Evolutionary conservation across 2,888 invertebrate genomes (phyloP).

Genomic region (Lissonota sp.): DNA sequence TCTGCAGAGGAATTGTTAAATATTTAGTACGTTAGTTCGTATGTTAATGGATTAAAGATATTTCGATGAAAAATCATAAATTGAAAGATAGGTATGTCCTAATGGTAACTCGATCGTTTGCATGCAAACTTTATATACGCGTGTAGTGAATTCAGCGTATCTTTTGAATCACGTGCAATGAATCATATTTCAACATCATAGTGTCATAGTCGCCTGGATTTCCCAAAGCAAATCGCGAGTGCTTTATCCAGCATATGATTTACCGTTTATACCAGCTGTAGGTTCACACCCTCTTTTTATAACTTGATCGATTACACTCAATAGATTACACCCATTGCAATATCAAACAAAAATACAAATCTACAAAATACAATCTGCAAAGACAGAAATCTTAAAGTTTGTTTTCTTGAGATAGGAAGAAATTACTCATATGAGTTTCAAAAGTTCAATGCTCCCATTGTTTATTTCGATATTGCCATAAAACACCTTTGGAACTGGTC

Average conservation of each 20-base stretch:
- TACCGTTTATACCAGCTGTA: too few relatives aligned
- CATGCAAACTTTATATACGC: constrained; percentile 27
- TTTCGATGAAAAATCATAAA: constrained; percentile 18
- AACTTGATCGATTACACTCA: too few relatives aligned
- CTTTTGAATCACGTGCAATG: constrained; percentile 12
- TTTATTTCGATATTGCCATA: too few relatives aligned
- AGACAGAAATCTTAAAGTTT: too few relatives aligned
- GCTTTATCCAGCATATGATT: neutral
- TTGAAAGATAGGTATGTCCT: constrained; percentile 7
- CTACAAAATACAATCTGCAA: too few relatives aligned
- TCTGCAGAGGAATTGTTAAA: neutral
- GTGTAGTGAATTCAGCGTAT: constrained; percentile 30
- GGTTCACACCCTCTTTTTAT: too few relatives aligned
- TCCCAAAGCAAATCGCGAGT: constrained; percentile 39
- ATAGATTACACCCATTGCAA: too few relatives aligned
- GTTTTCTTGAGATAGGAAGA: too few relatives aligned
- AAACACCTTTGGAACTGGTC: too few relatives aligned
- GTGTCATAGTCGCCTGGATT: constrained; percentile 52
- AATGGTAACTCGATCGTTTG: constrained; percentile 18
- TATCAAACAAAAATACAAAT: too few relatives aligned
- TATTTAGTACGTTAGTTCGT: constrained; percentile 6
- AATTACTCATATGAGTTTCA: too few relatives aligned
- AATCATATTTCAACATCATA: constrained; percentile 45
- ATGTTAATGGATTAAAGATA: neutral
- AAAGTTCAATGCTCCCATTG: too few relatives aligned